Evolutionary conservation across 2,888 invertebrate species (phyloP).

Genomic region (Drosophila fulvimacula): DNA sequence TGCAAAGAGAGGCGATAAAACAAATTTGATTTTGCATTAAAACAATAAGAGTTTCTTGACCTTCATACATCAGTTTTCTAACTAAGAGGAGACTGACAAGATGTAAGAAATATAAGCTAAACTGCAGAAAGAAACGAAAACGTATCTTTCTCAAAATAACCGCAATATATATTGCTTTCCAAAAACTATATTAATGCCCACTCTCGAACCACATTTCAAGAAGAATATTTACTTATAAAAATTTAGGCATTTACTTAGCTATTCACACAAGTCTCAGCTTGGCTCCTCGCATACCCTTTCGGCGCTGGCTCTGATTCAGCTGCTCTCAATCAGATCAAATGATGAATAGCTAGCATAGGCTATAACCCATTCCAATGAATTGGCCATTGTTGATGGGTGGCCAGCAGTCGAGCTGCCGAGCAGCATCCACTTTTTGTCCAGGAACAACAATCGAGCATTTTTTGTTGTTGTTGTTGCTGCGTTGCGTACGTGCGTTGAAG

Average conservation of each 20-base stretch:
- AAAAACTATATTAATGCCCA: not conserved
- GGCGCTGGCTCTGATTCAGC: conserved; percentile 37
- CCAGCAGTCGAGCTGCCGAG: conserved; percentile 19
- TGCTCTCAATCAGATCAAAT: conserved; percentile 48
- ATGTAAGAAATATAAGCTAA: too few species aligned
- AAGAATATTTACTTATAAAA: not conserved
- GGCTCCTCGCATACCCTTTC: not conserved
- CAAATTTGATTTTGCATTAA: too few species aligned
- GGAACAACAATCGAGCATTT: conserved; percentile 13
- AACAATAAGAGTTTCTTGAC: too few species aligned
- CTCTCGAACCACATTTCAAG: not conserved
- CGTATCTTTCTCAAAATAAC: not conserved
- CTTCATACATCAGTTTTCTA: not conserved
- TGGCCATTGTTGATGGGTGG: conserved; percentile 51
- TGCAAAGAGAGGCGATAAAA: too few species aligned
- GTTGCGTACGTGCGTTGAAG: conserved; percentile 54
- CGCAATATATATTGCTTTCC: not conserved
- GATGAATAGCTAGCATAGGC: not conserved
- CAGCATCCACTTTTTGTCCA: conserved; percentile 38
- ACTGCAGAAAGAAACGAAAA: too few species aligned
- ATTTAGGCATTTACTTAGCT: not conserved
- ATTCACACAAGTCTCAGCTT: not conserved
- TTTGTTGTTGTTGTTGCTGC: conserved; percentile 7
- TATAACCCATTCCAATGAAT: conserved; percentile 48
- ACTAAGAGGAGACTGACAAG: not conserved